Evolutionary conservation across 2,113 vertebrate genomes (phyloP).

Genomic region (Bubalus kerabau): DNA sequence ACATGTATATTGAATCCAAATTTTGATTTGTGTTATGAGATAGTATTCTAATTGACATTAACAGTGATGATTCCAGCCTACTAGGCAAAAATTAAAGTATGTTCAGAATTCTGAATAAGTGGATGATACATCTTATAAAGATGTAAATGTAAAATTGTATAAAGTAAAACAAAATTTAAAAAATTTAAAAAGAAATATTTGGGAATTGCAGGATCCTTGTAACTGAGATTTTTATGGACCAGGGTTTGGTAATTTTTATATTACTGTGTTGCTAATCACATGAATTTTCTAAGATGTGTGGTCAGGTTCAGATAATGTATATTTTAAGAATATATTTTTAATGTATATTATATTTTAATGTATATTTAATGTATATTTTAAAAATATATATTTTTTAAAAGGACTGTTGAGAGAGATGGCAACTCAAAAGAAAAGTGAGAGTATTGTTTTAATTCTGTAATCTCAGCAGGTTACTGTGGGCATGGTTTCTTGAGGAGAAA

Average conservation of each 20-base stretch:
- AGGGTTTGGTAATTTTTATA: not conserved
- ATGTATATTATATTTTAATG: not conserved
- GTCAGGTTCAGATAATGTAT: not conserved
- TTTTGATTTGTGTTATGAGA: not conserved
- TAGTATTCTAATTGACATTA: not conserved
- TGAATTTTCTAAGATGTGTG: not conserved
- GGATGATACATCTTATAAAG: not conserved
- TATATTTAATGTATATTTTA: not conserved
- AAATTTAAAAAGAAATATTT: not conserved
- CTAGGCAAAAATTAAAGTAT: not conserved
- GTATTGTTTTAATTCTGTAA: not conserved
- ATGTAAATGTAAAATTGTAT: not conserved
- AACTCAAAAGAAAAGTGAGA: not conserved
- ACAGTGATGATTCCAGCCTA: not conserved
- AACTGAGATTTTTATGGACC: not conserved
- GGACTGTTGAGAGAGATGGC: not conserved
- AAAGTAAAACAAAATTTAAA: not conserved
- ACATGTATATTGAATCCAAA: not conserved
- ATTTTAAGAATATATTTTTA: not conserved
- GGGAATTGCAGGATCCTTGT: not conserved
- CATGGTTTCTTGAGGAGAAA: not conserved
- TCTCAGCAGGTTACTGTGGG: not conserved
- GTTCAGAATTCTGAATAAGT: constrained; percentile 1
- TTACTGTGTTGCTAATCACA: not conserved
- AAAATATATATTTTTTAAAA: not conserved